A percentile compares a stretch with the other conserved stretches of the same genome.
Evolutionary conservation across 2,113 vertebrate species (phyloP).

Genomic region (Oreochromis spilurus): DNA sequence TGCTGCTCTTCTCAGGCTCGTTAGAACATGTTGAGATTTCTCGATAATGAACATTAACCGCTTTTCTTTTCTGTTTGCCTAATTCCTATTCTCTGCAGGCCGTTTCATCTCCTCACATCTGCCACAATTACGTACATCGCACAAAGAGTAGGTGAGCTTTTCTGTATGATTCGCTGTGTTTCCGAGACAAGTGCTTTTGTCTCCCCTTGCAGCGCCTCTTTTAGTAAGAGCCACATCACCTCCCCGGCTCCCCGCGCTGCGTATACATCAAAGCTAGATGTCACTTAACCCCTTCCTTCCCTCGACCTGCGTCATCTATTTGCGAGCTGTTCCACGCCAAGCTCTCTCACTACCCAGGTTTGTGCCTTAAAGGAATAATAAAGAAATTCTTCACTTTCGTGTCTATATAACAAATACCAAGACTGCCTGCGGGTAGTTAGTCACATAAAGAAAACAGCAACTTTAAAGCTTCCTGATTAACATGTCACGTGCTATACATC

Average conservation of each 20-base stretch:
- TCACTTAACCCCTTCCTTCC: constrained; percentile 3
- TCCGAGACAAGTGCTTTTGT: not conserved
- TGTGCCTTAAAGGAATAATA: not conserved
- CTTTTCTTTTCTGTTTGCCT: constrained; percentile 21
- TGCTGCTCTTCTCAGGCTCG: constrained; percentile 5
- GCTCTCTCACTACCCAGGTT: not conserved
- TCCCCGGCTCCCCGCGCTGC: not conserved
- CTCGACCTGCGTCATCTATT: not conserved
- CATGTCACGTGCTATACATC: not conserved
- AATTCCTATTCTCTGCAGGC: constrained; percentile 11
- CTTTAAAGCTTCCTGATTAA: not conserved
- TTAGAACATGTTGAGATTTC: constrained; percentile 37
- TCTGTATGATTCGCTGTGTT: constrained; percentile 16
- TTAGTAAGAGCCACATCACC: not conserved
- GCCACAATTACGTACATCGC: not conserved
- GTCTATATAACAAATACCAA: not conserved
- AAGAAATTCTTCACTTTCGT: not conserved
- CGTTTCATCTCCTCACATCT: not conserved
- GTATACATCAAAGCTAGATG: not conserved
- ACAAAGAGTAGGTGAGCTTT: constrained; percentile 1
- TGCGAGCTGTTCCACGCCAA: not conserved
- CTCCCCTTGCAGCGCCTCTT: not conserved
- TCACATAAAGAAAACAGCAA: not conserved
- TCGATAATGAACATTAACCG: constrained; percentile 38
- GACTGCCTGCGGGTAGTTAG: not conserved